Evolutionary conservation across 2,797 vertebrate species (phyloP), one percentile per base, ranked within the genome.

Genomic region (Phoeniculus purpureus): DNA sequence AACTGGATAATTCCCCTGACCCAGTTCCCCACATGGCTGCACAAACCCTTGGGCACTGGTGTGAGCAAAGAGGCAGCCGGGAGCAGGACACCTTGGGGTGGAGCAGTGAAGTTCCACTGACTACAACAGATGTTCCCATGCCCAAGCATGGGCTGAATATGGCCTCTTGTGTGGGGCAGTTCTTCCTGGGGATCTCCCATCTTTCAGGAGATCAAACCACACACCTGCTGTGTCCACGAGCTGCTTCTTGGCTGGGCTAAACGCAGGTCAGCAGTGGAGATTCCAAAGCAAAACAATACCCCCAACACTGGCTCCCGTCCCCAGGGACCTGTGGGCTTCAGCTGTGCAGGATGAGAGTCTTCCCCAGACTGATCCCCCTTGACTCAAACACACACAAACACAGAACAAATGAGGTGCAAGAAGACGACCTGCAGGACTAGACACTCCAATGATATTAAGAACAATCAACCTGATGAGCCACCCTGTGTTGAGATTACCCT

Each of bases 1-100:
- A 85, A 71, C 45, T 60, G 92, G 75, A 90, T 93, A 81, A 27
- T 12, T 58, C 52, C 61, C 83, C 71, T 92, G 90, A 79, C 90
- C 90, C 93, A 94, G 67, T 82, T 90, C 78, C 72, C 89, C 81
- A 84, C 67, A 73, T 29, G 88, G 81, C 0, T 92, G 81, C 83
- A 86, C 75, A 94, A 91, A 75, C 31, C 72, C 72, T 27, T 17
- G 17, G 78, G 68, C 51, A 1, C 4, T 5, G 1, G 7, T 15
- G 52, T 55, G 64, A 71, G 67, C 13, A 43, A 88, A 68, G 52
- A 62, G 52, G 56, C 31, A 34, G 72, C 21, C 77, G 56, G 52
- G n/a, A 78, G 27, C 48, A 75, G 72, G 26, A 82, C 65, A 77
- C 6, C 13, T 74, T 61, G 52, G 6, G 3, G 8, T 6, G 17